phyloP scores from a whole-genome alignment of 2,113 vertebrate genomes.

The Salminus brasiliensis region DNA sequence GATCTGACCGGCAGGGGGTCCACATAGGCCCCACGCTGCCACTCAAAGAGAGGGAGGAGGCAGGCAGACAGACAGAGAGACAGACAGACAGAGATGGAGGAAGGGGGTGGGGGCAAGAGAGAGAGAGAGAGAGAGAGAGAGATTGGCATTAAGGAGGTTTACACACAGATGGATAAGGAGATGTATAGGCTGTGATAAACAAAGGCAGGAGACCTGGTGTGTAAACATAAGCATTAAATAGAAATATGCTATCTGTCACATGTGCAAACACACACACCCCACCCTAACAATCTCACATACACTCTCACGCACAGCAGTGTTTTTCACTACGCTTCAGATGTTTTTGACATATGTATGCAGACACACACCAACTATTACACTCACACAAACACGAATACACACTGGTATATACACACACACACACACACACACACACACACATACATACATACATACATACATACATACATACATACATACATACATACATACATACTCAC shows the following conservation, averaged over 20 bases:
- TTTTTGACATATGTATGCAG: not conserved
- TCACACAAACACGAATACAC: too few species aligned
- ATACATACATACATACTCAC: not conserved
- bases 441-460: conserved; percentile 1
- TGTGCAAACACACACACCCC: conserved; percentile 22
- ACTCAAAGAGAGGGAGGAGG: conserved; percentile 57
- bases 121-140: too few species aligned
- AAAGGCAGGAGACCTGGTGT: not conserved
- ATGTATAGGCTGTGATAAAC: not conserved
- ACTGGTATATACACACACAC: not conserved
- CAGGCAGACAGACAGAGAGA: conserved; percentile 12
- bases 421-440: conserved; percentile 25
- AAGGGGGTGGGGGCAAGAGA: not conserved
- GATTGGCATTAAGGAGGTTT: too few species aligned
- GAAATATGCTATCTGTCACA: conserved; percentile 9
- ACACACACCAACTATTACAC: conserved; percentile 4
- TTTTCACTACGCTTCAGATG: not conserved
- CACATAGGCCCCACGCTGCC: conserved; percentile 60
- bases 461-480: too few species aligned
- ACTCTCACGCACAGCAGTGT: not conserved
- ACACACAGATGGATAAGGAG: too few species aligned
- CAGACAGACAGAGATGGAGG: conserved; percentile 17
- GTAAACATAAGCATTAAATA: not conserved
- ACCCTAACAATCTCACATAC: not conserved
- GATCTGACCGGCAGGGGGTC: conserved; percentile 62